Evolutionary conservation across 2,888 invertebrate genomes (phyloP).

Genomic region (Polia nebulosa): DNA sequence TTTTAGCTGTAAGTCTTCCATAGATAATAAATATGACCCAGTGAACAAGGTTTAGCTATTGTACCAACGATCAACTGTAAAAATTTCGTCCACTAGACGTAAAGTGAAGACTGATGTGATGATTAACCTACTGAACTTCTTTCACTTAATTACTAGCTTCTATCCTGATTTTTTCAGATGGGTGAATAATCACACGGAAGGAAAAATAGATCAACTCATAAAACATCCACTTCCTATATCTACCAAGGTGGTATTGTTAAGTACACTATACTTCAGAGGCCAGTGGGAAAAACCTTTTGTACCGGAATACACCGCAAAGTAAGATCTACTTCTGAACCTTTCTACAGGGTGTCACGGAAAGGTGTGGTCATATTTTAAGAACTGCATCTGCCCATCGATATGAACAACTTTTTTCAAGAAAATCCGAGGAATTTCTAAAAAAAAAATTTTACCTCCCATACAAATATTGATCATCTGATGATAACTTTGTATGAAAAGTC

Average conservation of each 20-base stretch:
- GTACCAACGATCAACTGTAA: neutral
- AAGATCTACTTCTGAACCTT: slow-evolving; percentile 63
- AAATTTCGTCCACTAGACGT: neutral
- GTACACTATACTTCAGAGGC: slow-evolving; percentile 94
- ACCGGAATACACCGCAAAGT: slow-evolving; percentile 90
- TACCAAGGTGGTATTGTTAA: slow-evolving; percentile 92
- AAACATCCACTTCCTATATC: slow-evolving; percentile 86
- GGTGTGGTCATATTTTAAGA: no score
- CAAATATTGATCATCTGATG: no score
- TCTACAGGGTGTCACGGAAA: no score
- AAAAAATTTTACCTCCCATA: no score
- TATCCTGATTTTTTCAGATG: slow-evolving; percentile 84
- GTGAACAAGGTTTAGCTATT: neutral
- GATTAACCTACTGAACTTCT: neutral
- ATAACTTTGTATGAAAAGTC: no score
- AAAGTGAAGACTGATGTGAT: slow-evolving; percentile 3
- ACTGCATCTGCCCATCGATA: no score
- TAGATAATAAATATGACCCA: neutral
- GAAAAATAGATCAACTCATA: slow-evolving; percentile 92
- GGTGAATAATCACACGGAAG: slow-evolving; percentile 92
- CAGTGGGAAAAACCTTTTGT: slow-evolving; percentile 93
- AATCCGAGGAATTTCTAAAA: no score
- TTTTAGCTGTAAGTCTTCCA: no score
- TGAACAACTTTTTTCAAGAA: no score
- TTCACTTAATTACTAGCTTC: neutral